A percentile compares a stretch with the other conserved stretches of the same genome.
phyloP scores from a whole-genome alignment of 2,888 invertebrate genomes.

The Synergus laeviventris region DNA sequence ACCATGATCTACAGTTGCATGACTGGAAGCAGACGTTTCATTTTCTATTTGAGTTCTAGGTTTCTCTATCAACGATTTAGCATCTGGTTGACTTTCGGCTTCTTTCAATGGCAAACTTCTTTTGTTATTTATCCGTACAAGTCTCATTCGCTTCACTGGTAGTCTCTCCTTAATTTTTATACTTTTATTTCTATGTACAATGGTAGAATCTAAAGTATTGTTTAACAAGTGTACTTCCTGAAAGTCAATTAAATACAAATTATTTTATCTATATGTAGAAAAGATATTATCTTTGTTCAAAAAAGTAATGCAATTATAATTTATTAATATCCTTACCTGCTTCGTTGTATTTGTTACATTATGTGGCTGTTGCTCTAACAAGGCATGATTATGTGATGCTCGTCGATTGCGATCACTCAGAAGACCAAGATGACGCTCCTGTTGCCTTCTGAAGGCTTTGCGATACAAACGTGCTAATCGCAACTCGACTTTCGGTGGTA shows the following conservation, averaged over 20 bases:
- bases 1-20: background rate
- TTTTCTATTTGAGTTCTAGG: background rate
- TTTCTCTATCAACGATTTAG: background rate
- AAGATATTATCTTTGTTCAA: background rate
- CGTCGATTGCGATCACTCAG: conserved; percentile 71
- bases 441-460: conserved; percentile 89
- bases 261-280: background rate
- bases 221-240: background rate
- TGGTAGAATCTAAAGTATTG: background rate
- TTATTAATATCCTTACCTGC: background rate
- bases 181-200: conserved; percentile 20
- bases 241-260: background rate
- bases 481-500: conserved; percentile 82
- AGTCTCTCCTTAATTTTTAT: conserved; percentile 13
- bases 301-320: background rate
- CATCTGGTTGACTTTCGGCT: background rate
- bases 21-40: background rate
- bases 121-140: conserved; percentile 45
- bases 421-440: conserved; percentile 87
- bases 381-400: background rate
- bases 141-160: conserved; percentile 48
- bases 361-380: background rate
- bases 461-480: conserved; percentile 87
- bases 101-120: conserved; percentile 44
- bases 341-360: background rate